A percentile compares a stretch with the other conserved stretches of the same genome.
These are phyloP conservation scores for Andrena chrysosceles DNA, from an alignment of 2,888 invertebrate genomes.

Conservation along the genomic window DNA sequence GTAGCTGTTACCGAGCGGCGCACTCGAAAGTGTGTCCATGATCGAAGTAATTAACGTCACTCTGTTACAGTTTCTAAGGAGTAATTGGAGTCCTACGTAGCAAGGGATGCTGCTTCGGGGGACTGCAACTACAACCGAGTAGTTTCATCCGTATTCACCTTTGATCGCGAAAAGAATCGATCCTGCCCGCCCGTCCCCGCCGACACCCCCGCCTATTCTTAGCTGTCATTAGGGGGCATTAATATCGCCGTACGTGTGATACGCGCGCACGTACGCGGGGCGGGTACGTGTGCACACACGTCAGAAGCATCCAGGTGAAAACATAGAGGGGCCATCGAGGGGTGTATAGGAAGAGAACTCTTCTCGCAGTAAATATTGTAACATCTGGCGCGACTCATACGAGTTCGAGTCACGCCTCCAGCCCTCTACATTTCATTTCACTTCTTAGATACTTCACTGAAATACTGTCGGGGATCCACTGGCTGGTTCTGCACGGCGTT, in stretches of 20 bases:
- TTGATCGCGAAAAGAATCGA: conserved; percentile 29
- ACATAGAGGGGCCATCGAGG: conserved; percentile 45
- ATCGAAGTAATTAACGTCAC: conserved; percentile 58
- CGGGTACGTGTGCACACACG: conserved; percentile 38
- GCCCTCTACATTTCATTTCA: conserved; percentile 81
- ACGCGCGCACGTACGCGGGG: conserved; percentile 1
- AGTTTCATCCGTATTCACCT: conserved; percentile 46
- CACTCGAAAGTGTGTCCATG: conserved; percentile 33
- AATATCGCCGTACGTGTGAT: conserved; percentile 62
- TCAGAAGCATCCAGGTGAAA: conserved; percentile 59
- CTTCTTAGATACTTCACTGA: conserved; percentile 80
- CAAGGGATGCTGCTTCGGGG: not conserved
- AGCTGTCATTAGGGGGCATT: conserved; percentile 60
- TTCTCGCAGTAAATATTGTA: conserved; percentile 81
- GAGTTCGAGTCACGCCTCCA: conserved; percentile 80
- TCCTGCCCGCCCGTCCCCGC: not conserved
- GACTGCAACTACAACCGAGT: conserved; percentile 4
- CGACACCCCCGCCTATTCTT: not conserved
- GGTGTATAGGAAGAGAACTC: conserved; percentile 53
- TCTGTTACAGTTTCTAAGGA: conserved; percentile 20
- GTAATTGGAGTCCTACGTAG: conserved; percentile 33
- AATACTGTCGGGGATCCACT: conserved; percentile 77
- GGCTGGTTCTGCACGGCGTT: conserved; percentile 53
- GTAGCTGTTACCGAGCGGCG: not conserved
- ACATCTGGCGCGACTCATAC: conserved; percentile 82